Percentiles rank a stretch among this genome's conserved stretches.
These are phyloP conservation scores for Teleopsis dalmanni DNA, from an alignment of 1,140 invertebrate species.

Conservation along the genomic window DNA sequence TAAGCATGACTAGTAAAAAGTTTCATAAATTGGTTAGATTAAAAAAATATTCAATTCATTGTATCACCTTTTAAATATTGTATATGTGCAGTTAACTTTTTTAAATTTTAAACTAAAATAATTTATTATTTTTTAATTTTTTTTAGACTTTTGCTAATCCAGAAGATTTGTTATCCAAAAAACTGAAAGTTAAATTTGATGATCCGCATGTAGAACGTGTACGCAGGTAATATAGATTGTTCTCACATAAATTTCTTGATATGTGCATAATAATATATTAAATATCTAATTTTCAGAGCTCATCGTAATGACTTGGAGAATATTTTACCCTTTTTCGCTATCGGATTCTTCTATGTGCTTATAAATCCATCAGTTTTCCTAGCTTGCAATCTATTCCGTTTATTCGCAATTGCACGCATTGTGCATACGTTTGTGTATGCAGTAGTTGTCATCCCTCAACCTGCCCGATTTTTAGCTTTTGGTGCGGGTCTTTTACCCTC, in stretches of 20 bases:
- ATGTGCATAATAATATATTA: neutral
- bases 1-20: too few relatives aligned
- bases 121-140: too few relatives aligned
- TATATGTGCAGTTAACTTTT: too few relatives aligned
- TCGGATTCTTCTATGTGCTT: slow-evolving; percentile 51
- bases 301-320: slow-evolving; percentile 62
- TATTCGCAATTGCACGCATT: slow-evolving; percentile 48
- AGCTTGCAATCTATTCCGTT: slow-evolving; percentile 49
- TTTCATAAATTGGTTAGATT: too few relatives aligned
- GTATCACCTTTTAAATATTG: too few relatives aligned
- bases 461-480: slow-evolving; percentile 39
- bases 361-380: slow-evolving; percentile 46
- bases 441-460: slow-evolving; percentile 47
- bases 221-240: slow-evolving; percentile 15
- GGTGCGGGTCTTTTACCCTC: neutral
- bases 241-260: neutral
- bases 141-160: slow-evolving; percentile 49
- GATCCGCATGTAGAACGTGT: slow-evolving; percentile 49
- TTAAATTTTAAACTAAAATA: too few relatives aligned
- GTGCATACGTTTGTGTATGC: slow-evolving; percentile 53
- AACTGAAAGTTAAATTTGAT: slow-evolving; percentile 38
- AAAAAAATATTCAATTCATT: too few relatives aligned
- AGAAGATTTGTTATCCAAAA: slow-evolving; percentile 43
- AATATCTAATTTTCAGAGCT: slow-evolving; percentile 42
- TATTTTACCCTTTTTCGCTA: slow-evolving; percentile 51